Conservation (phyloP, 2,888 invertebrate species). For the Cancer borealis region DNA sequence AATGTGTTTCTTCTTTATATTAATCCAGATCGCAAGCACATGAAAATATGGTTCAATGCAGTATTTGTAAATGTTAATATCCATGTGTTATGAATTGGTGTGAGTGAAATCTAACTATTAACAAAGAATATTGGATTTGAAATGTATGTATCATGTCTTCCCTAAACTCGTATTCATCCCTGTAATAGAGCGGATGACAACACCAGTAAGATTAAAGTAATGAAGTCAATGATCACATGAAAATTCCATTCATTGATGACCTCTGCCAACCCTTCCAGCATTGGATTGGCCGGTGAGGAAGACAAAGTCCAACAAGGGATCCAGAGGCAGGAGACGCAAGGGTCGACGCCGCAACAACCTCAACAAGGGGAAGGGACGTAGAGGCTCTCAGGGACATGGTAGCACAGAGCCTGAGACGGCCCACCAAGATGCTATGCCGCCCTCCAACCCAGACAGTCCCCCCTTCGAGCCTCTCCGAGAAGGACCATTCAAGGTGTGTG, state of each 20-base stretch:
- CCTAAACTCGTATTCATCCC: background rate
- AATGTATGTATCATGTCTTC: too few species aligned
- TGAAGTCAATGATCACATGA: background rate
- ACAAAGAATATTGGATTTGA: too few species aligned
- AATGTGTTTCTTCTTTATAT: too few species aligned
- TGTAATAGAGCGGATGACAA: background rate
- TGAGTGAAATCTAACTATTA: too few species aligned
- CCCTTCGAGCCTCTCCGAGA: constrained; percentile 55
- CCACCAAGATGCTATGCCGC: constrained; percentile 43
- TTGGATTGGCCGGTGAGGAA: constrained; percentile 38
- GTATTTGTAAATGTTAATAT: too few species aligned
- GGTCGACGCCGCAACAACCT: constrained; percentile 49
- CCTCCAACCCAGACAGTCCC: constrained; percentile 20
- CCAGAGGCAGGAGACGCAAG: constrained; percentile 50
- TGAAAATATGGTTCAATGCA: too few species aligned
- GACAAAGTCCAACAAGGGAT: constrained; percentile 20
- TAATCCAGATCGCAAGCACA: too few species aligned
- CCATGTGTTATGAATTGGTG: too few species aligned
- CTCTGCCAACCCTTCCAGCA: background rate
- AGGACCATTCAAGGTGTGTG: constrained; percentile 65
- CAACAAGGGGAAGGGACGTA: constrained; percentile 31
- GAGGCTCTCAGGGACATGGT: background rate
- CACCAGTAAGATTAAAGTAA: background rate
- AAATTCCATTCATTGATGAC: background rate
- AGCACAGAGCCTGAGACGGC: background rate